A percentile compares a stretch with the other conserved stretches of the same genome.
Evolutionary conservation across 2,888 invertebrate species (phyloP).

Genomic region (Acrobasis repandana): DNA sequence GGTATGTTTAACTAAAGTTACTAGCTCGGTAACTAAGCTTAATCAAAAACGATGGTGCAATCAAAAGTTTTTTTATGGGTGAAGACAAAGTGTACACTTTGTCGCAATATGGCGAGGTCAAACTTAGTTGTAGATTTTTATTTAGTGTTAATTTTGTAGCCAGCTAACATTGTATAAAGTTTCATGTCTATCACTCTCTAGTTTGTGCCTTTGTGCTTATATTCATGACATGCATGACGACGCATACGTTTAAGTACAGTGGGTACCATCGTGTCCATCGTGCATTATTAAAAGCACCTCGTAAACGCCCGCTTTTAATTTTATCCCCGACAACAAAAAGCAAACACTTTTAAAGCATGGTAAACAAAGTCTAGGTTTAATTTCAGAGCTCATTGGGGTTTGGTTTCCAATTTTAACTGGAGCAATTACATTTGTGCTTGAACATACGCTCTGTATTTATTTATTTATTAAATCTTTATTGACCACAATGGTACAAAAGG

Average conservation of each 20-base stretch:
- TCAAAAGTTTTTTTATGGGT: no score
- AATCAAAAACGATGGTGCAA: no score
- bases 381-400: not conserved
- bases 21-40: no score
- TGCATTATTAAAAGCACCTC: conserved; percentile 65
- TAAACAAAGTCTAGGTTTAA: not conserved
- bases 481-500: no score
- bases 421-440: not conserved
- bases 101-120: no score
- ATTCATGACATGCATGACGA: conserved; percentile 56
- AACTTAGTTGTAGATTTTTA: no score
- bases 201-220: conserved; percentile 26
- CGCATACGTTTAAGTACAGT: conserved; percentile 45
- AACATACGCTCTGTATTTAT: no score
- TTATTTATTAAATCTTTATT: no score
- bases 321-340: conserved; percentile 48
- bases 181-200: not conserved
- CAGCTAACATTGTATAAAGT: not conserved
- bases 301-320: conserved; percentile 54
- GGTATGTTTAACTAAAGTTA: no score
- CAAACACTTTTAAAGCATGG: conserved; percentile 15
- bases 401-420: not conserved
- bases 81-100: no score
- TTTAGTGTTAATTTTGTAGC: no score
- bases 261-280: conserved; percentile 28